Percentiles rank a stretch among this genome's conserved stretches.
These are phyloP conservation scores for Pantherophis alleghaniensis DNA, from an alignment of 2,797 vertebrate genomes.

Conservation along the genomic window DNA sequence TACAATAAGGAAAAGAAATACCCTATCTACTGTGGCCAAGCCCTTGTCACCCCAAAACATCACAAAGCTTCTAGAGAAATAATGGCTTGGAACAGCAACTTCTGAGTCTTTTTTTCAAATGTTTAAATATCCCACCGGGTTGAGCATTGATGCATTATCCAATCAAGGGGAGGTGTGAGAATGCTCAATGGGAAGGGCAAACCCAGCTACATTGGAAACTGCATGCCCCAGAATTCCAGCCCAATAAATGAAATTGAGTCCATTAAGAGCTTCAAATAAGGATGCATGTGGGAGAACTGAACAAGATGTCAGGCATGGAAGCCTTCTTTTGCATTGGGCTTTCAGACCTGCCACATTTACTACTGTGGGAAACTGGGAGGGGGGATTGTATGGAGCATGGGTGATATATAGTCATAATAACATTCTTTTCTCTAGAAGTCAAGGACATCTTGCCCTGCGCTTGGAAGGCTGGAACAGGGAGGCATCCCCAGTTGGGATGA, in stretches of 20 bases:
- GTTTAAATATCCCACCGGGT: not conserved
- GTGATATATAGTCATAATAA: too few relatives aligned
- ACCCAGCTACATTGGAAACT: not conserved
- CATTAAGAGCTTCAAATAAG: not conserved
- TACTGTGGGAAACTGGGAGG: too few relatives aligned
- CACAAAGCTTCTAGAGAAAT: not conserved
- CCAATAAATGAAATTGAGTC: not conserved
- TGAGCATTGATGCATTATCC: not conserved
- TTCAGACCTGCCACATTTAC: too few relatives aligned
- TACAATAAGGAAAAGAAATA: not conserved
- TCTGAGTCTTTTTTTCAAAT: not conserved
- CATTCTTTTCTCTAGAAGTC: too few relatives aligned
- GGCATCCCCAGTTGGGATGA: too few relatives aligned
- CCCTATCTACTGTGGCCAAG: not conserved
- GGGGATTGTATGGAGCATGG: too few relatives aligned
- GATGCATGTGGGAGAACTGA: not conserved
- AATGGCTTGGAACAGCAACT: not conserved
- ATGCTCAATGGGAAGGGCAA: not conserved
- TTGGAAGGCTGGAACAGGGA: too few relatives aligned
- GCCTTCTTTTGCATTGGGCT: too few relatives aligned
- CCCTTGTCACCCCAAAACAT: not conserved
- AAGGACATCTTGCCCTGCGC: too few relatives aligned
- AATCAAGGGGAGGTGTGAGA: not conserved
- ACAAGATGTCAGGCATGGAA: too few relatives aligned
- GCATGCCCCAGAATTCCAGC: not conserved